Percentiles rank a stretch among this genome's conserved stretches.
phyloP scores from a whole-genome alignment of 2,113 vertebrate species.

The Lycaon pictus region DNA sequence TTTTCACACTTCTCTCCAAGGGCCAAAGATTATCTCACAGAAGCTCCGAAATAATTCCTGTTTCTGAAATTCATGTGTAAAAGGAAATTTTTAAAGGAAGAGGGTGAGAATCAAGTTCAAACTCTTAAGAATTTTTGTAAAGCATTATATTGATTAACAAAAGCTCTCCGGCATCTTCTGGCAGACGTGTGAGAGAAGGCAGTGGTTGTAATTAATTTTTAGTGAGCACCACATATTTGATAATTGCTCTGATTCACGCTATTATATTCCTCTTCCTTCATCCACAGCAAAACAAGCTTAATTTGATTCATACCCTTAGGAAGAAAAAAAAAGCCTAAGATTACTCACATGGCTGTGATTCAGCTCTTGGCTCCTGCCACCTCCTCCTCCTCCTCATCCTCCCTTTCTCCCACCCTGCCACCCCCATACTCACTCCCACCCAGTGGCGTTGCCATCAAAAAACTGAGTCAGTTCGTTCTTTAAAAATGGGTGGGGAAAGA shows the following conservation, averaged over 20 bases:
- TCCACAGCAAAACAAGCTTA: conserved; percentile 91
- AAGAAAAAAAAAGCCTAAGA: conserved; percentile 81
- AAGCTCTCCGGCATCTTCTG: conserved; percentile 77
- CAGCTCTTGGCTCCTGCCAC: conserved; percentile 84
- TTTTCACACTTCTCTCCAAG: conserved; percentile 62
- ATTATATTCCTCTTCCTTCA: conserved; percentile 90
- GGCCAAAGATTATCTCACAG: conserved; percentile 79
- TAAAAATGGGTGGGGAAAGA: conserved; percentile 82
- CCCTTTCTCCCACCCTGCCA: conserved; percentile 86
- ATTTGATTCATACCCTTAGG: conserved; percentile 90
- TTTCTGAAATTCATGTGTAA: conserved; percentile 77
- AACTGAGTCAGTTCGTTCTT: conserved; percentile 85
- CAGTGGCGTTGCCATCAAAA: conserved; percentile 84
- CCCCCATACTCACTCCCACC: conserved; percentile 84
- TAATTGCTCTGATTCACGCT: conserved; percentile 94
- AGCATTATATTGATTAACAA: conserved; percentile 83
- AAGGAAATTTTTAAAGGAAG: conserved; percentile 80
- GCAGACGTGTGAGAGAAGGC: conserved; percentile 80
- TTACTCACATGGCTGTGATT: conserved; percentile 91
- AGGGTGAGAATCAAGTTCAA: conserved; percentile 74
- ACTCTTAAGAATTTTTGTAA: conserved; percentile 73
- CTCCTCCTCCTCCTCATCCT: conserved; percentile 46
- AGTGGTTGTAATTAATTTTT: conserved; percentile 89
- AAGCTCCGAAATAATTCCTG: conserved; percentile 73
- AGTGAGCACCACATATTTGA: conserved; percentile 86